phyloP scores from a whole-genome alignment of 2,888 invertebrate genomes.

The Lasiommata megera region DNA sequence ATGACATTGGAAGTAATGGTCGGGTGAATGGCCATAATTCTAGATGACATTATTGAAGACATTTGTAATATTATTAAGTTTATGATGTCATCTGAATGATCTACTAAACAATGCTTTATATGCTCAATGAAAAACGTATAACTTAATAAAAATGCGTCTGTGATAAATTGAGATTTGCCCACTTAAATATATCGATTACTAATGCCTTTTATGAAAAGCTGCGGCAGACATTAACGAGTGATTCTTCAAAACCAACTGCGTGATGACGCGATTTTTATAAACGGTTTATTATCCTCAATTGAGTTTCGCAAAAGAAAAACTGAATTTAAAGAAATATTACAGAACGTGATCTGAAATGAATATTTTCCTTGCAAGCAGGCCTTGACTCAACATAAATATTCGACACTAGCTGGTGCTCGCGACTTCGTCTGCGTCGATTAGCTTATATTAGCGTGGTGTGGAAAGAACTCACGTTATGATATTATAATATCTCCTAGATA shows the following conservation, averaged over 20 bases:
- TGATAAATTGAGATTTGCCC: conserved; percentile 3
- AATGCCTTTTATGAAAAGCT: conserved; percentile 10
- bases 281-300: conserved; percentile 61
- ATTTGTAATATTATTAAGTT: too few relatives aligned
- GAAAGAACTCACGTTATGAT: too few relatives aligned
- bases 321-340: conserved; percentile 7
- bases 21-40: too few relatives aligned
- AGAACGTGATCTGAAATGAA: conserved; percentile 11
- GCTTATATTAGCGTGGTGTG: too few relatives aligned
- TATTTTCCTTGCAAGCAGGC: background rate
- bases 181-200: conserved; percentile 3
- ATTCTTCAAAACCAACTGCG: conserved; percentile 25
- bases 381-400: too few relatives aligned
- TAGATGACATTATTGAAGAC: too few relatives aligned
- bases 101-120: too few relatives aligned
- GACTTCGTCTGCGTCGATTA: too few relatives aligned
- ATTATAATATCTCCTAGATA: too few relatives aligned
- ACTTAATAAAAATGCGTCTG: background rate
- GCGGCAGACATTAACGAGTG: conserved; percentile 20
- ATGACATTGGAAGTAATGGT: too few relatives aligned
- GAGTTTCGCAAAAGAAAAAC: conserved; percentile 39
- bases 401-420: too few relatives aligned
- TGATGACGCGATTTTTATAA: conserved; percentile 57
- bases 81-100: too few relatives aligned
- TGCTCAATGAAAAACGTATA: background rate